Conservation (phyloP, 2,888 invertebrate species). For the Pristionchus arcanus region DNA sequence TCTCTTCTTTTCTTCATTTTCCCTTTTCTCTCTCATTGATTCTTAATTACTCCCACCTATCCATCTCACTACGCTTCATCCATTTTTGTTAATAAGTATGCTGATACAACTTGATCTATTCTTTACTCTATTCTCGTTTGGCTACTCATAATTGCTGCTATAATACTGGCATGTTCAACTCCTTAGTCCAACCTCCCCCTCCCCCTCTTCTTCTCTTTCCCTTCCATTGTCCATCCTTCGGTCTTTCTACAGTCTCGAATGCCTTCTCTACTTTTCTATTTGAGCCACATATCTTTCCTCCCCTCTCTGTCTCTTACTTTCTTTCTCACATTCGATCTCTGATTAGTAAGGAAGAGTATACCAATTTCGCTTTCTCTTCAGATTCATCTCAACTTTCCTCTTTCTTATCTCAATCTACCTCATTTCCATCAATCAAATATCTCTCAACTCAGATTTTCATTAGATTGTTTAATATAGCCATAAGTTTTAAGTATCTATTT, state of each 20-base stretch:
- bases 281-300: neutral
- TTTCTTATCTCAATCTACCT: neutral
- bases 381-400: neutral
- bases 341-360: neutral
- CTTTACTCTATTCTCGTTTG: neutral
- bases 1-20: neutral
- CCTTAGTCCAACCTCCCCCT: neutral
- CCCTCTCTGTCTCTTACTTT: neutral
- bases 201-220: neutral
- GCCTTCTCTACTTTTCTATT: neutral
- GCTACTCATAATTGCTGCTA: conserved; percentile 10
- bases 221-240: conserved; percentile 23
- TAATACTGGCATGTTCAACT: conserved; percentile 25
- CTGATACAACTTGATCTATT: neutral
- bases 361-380: neutral
- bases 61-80: neutral
- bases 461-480: neutral
- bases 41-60: conserved; percentile 38
- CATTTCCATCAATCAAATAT: neutral
- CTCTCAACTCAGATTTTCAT: neutral
- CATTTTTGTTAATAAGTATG: neutral
- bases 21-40: conserved; percentile 27
- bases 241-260: conserved; percentile 5
- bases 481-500: neutral
- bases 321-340: neutral